Conservation (phyloP, 2,888 invertebrate species). For the Holacanthella duospinosa region DNA sequence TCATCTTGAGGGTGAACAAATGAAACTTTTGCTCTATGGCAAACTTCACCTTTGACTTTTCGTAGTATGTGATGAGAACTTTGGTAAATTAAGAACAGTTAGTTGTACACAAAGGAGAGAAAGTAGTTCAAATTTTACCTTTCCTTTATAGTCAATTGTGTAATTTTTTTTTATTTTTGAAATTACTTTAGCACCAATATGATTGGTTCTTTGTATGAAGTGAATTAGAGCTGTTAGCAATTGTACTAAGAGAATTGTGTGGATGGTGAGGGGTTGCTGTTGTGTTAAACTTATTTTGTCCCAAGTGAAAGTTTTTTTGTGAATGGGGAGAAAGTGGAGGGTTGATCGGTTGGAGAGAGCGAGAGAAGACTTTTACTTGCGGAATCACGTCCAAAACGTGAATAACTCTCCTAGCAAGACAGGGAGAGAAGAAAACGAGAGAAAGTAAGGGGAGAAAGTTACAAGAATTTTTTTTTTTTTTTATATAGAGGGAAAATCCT, state of each 20-base stretch:
- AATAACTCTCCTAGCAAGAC: conserved; percentile 13
- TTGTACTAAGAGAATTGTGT: not conserved
- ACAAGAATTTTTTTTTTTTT: not conserved
- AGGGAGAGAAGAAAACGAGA: conserved; percentile 7
- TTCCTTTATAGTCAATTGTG: not conserved
- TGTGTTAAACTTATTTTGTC: not conserved
- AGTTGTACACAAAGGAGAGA: not conserved
- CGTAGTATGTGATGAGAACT: no score
- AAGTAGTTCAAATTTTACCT: not conserved
- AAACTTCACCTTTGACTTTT: no score
- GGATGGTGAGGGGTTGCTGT: not conserved
- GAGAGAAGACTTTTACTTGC: conserved; percentile 16
- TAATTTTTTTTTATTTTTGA: not conserved
- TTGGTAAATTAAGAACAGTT: not conserved
- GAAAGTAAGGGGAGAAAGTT: conserved; percentile 2
- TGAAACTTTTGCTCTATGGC: no score
- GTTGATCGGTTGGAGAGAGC: conserved; percentile 2
- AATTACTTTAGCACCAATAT: not conserved
- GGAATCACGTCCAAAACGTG: conserved; percentile 28
- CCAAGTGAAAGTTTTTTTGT: no score
- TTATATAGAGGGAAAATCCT: not conserved
- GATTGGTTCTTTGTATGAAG: not conserved
- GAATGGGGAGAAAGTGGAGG: not conserved
- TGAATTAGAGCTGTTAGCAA: not conserved
- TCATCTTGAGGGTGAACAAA: not conserved